Conservation (phyloP, 2,113 vertebrate species). For the Urocitellus parryii region DNA sequence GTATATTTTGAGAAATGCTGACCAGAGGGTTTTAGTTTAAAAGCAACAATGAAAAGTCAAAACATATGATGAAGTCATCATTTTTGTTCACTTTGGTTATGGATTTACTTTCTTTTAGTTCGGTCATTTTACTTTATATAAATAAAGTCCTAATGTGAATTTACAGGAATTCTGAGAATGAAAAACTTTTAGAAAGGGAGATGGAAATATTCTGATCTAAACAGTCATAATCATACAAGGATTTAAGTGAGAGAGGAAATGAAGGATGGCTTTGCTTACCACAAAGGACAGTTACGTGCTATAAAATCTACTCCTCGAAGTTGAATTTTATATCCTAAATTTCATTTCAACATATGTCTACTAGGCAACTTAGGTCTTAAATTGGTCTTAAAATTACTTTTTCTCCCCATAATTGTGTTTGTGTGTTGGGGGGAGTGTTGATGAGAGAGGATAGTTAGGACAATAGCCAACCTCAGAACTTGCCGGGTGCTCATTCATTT, state of each 20-base stretch:
- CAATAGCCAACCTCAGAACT: background rate
- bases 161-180: constrained; percentile 47
- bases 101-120: constrained; percentile 52
- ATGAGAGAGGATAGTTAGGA: background rate
- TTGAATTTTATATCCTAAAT: constrained; percentile 38
- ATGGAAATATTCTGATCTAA: background rate
- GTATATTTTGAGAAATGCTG: constrained; percentile 46
- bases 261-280: constrained; percentile 16
- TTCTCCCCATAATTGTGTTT: background rate
- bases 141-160: constrained; percentile 10
- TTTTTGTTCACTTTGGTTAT: constrained; percentile 50
- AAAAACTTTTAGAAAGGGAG: background rate
- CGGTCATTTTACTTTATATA: background rate
- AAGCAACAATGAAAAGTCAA: constrained; percentile 46
- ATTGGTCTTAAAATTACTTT: background rate
- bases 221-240: background rate
- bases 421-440: background rate
- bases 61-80: background rate
- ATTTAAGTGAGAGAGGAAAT: constrained; percentile 26
- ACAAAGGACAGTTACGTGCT: background rate
- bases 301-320: background rate
- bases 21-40: constrained; percentile 11
- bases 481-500: background rate
- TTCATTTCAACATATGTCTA: constrained; percentile 9
- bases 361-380: background rate